Conservation (phyloP, 35 echinoderm and acorn worm species). For the Chiridota heheva region DNA sequence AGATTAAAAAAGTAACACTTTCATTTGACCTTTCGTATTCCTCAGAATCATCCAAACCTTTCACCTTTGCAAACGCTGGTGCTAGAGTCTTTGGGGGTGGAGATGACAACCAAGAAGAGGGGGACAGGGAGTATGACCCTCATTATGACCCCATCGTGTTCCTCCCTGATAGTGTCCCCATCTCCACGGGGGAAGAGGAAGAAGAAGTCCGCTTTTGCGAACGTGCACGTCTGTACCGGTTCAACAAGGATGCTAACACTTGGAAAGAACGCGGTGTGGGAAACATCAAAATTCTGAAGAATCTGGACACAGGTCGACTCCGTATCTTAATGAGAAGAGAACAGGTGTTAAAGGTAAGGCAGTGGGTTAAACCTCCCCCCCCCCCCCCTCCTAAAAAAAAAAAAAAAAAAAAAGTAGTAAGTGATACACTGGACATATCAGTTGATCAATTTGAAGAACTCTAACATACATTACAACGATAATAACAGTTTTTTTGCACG, state of each 20-base stretch:
- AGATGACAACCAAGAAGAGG: slow-evolving; percentile 23
- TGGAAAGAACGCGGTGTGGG: slow-evolving; percentile 90
- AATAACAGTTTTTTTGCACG: too few relatives aligned
- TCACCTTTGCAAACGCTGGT: slow-evolving; percentile 59
- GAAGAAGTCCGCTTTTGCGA: slow-evolving; percentile 54
- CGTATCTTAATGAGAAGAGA: slow-evolving; percentile 77
- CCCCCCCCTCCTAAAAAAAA: too few relatives aligned
- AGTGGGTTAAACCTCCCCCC: too few relatives aligned
- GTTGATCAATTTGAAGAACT: too few relatives aligned
- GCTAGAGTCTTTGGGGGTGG: slow-evolving; percentile 45
- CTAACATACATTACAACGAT: too few relatives aligned
- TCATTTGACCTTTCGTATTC: background rate
- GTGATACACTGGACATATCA: too few relatives aligned
- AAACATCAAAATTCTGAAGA: slow-evolving; percentile 59
- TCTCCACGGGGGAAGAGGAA: slow-evolving; percentile 68
- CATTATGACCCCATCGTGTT: slow-evolving; percentile 70
- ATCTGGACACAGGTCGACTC: slow-evolving; percentile 42
- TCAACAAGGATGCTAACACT: slow-evolving; percentile 21
- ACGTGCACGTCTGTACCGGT: slow-evolving; percentile 60
- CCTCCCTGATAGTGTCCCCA: slow-evolving; percentile 46
- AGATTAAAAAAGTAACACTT: too few relatives aligned
- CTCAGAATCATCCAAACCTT: slow-evolving; percentile 27
- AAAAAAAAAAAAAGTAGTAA: too few relatives aligned
- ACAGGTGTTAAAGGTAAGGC: slow-evolving; percentile 64
- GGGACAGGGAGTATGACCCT: slow-evolving; percentile 65